Percentiles rank a stretch among this genome's conserved stretches.
phyloP scores from a whole-genome alignment of 1,140 invertebrate genomes.

The Camponotus pennsylvanicus region DNA sequence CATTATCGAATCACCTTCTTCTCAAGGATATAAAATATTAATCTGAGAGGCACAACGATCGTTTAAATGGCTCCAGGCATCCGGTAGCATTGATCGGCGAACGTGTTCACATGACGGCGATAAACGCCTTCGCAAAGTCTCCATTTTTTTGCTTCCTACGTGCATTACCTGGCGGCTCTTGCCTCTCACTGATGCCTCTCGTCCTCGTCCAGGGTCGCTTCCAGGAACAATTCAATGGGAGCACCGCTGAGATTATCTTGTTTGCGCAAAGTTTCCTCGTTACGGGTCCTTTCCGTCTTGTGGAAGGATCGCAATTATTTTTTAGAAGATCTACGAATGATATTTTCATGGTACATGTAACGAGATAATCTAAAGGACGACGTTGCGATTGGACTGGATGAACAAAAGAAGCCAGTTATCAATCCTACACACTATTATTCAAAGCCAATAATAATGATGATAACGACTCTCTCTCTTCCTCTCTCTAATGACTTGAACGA shows the following conservation, averaged over 20 bases:
- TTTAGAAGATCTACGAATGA: slow-evolving; percentile 21
- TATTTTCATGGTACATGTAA: slow-evolving; percentile 12
- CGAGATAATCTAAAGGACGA: neutral
- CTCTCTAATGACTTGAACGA: slow-evolving; percentile 3
- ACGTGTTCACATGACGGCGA: slow-evolving; percentile 56
- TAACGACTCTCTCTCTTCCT: neutral
- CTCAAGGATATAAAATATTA: slow-evolving; percentile 36
- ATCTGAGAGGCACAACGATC: neutral
- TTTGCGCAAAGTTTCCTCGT: slow-evolving; percentile 39
- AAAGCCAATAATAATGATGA: slow-evolving; percentile 1
- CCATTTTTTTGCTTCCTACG: slow-evolving; percentile 26
- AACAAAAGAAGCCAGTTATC: neutral
- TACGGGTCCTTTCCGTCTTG: neutral
- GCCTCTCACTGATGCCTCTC: slow-evolving; percentile 44
- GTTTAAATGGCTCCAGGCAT: slow-evolving; percentile 27
- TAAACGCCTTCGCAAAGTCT: slow-evolving; percentile 68
- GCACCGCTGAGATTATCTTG: slow-evolving; percentile 52
- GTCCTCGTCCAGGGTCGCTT: slow-evolving; percentile 40
- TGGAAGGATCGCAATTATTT: slow-evolving; percentile 35
- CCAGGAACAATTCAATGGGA: slow-evolving; percentile 64
- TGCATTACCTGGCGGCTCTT: slow-evolving; percentile 13
- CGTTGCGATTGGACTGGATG: neutral
- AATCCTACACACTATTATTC: neutral
- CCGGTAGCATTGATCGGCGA: slow-evolving; percentile 52
- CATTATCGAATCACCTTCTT: neutral